Percentiles rank a stretch among this genome's conserved stretches.
Conservation (phyloP, 2,113 vertebrate genomes). For the Bujurquina vittata region DNA sequence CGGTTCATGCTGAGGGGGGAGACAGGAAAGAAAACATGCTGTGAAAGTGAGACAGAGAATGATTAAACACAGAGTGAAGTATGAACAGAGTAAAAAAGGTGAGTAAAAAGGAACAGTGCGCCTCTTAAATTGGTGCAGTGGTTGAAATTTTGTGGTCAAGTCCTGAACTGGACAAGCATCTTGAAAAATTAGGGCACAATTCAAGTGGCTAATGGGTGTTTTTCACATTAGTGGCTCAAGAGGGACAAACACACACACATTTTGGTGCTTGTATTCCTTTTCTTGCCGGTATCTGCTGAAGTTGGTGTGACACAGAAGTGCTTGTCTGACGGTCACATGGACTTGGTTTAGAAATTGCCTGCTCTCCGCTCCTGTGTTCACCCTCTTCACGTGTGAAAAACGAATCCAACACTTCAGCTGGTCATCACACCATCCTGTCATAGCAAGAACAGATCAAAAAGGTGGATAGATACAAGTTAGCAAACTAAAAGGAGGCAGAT, state of each 20-base stretch:
- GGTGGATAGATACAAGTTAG: background rate
- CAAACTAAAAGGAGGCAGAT: background rate
- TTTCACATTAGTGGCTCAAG: background rate
- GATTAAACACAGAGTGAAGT: too few species aligned
- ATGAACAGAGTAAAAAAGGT: too few species aligned
- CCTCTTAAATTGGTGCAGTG: too few species aligned
- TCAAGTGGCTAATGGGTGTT: background rate
- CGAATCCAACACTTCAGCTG: background rate
- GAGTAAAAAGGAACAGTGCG: too few species aligned
- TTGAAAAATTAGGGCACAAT: background rate
- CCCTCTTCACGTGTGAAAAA: background rate
- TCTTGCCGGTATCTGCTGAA: background rate
- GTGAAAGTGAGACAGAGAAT: too few species aligned
- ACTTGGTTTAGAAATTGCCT: background rate
- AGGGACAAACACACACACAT: fast-evolving
- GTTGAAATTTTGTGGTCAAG: background rate
- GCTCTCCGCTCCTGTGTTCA: background rate
- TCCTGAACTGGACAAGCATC: background rate
- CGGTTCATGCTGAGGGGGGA: too few species aligned
- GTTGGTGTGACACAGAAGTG: background rate
- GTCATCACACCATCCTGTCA: background rate
- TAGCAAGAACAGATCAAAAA: background rate
- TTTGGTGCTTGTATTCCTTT: background rate
- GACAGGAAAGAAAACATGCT: too few species aligned
- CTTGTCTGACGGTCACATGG: background rate